Percentiles rank a stretch among this genome's conserved stretches.
Evolutionary conservation across 1,140 invertebrate species (phyloP).

Genomic region (Hestina assimilis): DNA sequence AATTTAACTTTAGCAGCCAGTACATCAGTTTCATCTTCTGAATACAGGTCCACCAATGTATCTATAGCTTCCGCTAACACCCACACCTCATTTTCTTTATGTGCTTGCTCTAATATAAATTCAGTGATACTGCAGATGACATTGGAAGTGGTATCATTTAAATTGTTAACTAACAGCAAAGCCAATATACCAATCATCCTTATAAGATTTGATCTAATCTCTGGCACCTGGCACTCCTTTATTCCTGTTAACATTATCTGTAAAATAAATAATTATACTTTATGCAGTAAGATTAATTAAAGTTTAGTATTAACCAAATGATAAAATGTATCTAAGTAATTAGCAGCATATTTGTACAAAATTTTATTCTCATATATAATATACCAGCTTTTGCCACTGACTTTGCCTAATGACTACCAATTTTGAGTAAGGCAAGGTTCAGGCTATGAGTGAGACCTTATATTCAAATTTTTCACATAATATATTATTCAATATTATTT

Average conservation of each 20-base stretch:
- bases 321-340: too few relatives aligned
- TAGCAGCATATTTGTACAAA: too few relatives aligned
- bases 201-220: conserved; percentile 84
- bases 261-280: conserved; percentile 24
- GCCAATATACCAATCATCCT: conserved; percentile 83
- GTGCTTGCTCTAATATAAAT: conserved; percentile 78
- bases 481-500: too few relatives aligned
- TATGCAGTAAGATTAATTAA: background rate
- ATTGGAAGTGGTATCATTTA: conserved; percentile 53
- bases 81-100: conserved; percentile 81
- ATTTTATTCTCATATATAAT: too few relatives aligned
- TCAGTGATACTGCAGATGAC: conserved; percentile 66
- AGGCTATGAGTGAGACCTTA: too few relatives aligned
- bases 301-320: too few relatives aligned
- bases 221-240: conserved; percentile 76
- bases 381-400: too few relatives aligned
- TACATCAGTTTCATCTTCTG: conserved; percentile 85
- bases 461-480: too few relatives aligned
- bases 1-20: conserved; percentile 82
- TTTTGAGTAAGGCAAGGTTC: too few relatives aligned
- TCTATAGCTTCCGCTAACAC: conserved; percentile 86
- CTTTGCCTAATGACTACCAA: too few relatives aligned
- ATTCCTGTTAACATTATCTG: conserved; percentile 81
- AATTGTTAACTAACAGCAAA: conserved; percentile 56
- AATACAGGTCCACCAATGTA: conserved; percentile 87